Conservation (phyloP, 1,140 invertebrate species). For the Sycobia sp. region DNA sequence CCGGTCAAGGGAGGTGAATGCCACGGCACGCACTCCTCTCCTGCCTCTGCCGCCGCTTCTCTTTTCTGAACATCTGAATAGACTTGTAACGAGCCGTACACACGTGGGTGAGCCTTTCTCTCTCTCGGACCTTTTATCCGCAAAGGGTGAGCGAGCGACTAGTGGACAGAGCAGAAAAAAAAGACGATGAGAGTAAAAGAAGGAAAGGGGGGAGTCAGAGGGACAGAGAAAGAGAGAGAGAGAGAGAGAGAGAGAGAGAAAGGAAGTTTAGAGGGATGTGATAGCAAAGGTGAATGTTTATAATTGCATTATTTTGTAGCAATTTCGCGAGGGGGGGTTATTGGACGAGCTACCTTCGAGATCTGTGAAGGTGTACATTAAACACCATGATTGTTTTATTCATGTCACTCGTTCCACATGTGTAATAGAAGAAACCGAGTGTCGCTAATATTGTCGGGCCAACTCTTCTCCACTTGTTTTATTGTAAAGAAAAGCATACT, state of each 20-base stretch:
- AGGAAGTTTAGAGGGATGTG: constrained; percentile 38
- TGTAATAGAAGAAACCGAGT: constrained; percentile 6
- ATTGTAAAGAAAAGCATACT: background rate
- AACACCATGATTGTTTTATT: constrained; percentile 61
- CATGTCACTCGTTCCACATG: constrained; percentile 42
- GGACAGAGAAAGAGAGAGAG: constrained; percentile 21
- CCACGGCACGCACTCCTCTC: constrained; percentile 52
- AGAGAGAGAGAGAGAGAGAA: constrained; percentile 37
- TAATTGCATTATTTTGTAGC: constrained; percentile 63
- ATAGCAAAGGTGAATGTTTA: constrained; percentile 52
- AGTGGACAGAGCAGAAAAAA: constrained; percentile 36
- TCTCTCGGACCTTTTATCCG: constrained; percentile 41
- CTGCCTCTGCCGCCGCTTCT: constrained; percentile 41
- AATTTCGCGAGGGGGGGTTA: constrained; percentile 55
- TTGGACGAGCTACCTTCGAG: constrained; percentile 16
- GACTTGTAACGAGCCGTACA: constrained; percentile 59
- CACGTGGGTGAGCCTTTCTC: too few species aligned
- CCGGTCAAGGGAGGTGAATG: constrained; percentile 56
- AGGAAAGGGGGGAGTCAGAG: constrained; percentile 30
- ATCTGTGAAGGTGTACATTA: constrained; percentile 52
- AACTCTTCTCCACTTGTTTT: constrained; percentile 14
- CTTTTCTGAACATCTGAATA: constrained; percentile 60
- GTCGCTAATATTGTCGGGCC: background rate
- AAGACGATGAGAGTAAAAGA: constrained; percentile 36
- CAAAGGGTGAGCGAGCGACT: constrained; percentile 10